Conservation (phyloP, 2,888 invertebrate genomes). For the Polietes domitor region DNA sequence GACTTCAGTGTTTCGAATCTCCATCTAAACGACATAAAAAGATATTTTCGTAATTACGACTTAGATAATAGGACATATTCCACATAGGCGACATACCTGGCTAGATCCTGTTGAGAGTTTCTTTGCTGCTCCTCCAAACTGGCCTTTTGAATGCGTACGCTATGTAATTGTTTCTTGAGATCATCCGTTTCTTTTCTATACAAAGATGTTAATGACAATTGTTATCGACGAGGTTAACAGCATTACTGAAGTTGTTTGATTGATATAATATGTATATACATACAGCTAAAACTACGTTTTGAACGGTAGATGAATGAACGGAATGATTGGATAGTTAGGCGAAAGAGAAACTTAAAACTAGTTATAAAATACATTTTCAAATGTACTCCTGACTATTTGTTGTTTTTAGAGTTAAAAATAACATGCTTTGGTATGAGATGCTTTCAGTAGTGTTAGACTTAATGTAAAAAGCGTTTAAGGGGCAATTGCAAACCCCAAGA, state of each 20-base stretch:
- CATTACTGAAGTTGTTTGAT: slow-evolving; percentile 1
- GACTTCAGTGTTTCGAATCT: slow-evolving; percentile 79
- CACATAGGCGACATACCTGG: slow-evolving; percentile 71
- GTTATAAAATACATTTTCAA: slow-evolving; percentile 38
- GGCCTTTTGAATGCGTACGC: slow-evolving; percentile 77
- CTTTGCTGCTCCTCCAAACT: slow-evolving; percentile 77
- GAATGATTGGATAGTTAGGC: slow-evolving; percentile 4
- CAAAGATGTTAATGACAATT: slow-evolving; percentile 44
- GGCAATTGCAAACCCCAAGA: neutral
- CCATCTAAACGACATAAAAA: slow-evolving; percentile 73
- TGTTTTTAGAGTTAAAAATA: neutral
- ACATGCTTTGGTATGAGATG: slow-evolving; percentile 16
- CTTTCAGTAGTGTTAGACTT: neutral
- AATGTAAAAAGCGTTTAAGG: slow-evolving; percentile 42
- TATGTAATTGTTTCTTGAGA: slow-evolving; percentile 77
- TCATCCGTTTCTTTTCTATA: slow-evolving; percentile 79
- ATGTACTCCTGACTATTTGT: slow-evolving; percentile 39
- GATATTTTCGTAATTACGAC: neutral
- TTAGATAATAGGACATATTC: neutral
- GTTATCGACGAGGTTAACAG: slow-evolving; percentile 44
- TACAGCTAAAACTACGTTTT: slow-evolving; percentile 23
- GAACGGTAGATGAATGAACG: neutral
- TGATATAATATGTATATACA: slow-evolving; percentile 13
- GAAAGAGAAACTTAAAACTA: slow-evolving; percentile 21
- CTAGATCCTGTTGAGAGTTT: slow-evolving; percentile 77